Evolutionary conservation across 2,888 invertebrate species (phyloP), one percentile per base, ranked within the genome.

Genomic region (Caenorhabditis virilis): DNA sequence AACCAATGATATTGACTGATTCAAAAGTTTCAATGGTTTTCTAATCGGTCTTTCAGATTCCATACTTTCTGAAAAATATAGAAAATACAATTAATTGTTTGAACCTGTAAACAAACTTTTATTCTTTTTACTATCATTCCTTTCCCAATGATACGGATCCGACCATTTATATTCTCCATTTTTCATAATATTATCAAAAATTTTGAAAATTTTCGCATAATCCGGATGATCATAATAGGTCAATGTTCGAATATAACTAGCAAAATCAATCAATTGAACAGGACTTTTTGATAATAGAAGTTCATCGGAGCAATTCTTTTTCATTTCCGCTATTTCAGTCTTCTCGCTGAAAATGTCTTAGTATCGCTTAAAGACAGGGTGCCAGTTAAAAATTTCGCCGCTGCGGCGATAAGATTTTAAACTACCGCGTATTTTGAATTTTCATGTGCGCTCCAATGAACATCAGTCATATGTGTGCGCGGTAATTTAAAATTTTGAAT

Each of bases 121-220:
- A 30, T 30, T 30, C 30, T 30, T 30, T 30, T 30, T 30, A 30
- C 6, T 30, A 13, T 30, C 30, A 6, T 6, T 13, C 30, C 13
- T 30, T n/a, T 57, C 54, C 71, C 74, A 74, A 39, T 72, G 69
- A 51, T 59, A 74, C 2, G 62, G 57, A 43, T 71, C 72, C 13
- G 52, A 49, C 61, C 68, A 59, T 39, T 69, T 69, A 55, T 66
- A 74, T 26, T 50, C 46, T 11, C 62, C 71, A 11, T 43, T 45
- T 25, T 54, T 55, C 69, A 72, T 69, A 4, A 69, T 47, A 6
- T 63, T 59, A 15, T 49, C 51, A 25, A 74, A 49, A 2, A 60
- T 27, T 33, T 43, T 49, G 48, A 58, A 71, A 38, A 74, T 48
- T 18, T 55, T 53, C n/a, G 49, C 55, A 43, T 75, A 75, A 52